Evolutionary conservation across 2,797 vertebrate genomes (phyloP).

Genomic region (Gallinago solitaria): DNA sequence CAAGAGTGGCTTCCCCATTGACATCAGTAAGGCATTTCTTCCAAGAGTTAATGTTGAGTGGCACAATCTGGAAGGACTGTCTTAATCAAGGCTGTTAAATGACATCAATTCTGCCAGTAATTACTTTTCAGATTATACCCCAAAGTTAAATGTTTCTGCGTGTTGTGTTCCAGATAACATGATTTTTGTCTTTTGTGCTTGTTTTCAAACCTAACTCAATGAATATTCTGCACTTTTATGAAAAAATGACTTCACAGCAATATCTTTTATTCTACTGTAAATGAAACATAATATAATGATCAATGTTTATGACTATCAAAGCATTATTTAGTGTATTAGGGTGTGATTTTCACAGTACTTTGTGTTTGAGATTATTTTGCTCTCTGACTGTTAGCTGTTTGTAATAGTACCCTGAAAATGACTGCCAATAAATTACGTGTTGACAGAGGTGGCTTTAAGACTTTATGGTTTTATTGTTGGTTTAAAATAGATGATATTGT

Average conservation of each 20-base stretch:
- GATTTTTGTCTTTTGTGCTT: background rate
- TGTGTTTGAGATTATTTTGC: background rate
- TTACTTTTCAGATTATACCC: background rate
- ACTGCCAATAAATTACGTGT: constrained; percentile 3
- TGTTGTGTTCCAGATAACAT: background rate
- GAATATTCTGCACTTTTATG: background rate
- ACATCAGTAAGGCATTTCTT: background rate
- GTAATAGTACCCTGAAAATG: constrained; percentile 18
- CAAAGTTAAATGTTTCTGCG: background rate
- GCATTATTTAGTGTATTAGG: background rate
- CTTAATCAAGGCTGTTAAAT: background rate
- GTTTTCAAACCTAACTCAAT: background rate
- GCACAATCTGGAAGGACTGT: background rate
- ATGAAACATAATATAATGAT: background rate
- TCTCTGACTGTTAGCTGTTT: background rate
- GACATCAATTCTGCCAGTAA: background rate
- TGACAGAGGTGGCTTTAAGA: background rate
- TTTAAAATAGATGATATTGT: background rate
- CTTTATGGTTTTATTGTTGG: background rate
- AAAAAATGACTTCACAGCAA: background rate
- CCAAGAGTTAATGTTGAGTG: background rate
- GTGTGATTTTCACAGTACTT: background rate
- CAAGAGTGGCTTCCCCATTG: background rate
- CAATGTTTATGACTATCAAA: background rate
- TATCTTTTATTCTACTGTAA: background rate